Evolutionary conservation across 2,888 invertebrate genomes (phyloP), one percentile per base, ranked within the genome.

Genomic region (Phrixothrix hirtus): DNA sequence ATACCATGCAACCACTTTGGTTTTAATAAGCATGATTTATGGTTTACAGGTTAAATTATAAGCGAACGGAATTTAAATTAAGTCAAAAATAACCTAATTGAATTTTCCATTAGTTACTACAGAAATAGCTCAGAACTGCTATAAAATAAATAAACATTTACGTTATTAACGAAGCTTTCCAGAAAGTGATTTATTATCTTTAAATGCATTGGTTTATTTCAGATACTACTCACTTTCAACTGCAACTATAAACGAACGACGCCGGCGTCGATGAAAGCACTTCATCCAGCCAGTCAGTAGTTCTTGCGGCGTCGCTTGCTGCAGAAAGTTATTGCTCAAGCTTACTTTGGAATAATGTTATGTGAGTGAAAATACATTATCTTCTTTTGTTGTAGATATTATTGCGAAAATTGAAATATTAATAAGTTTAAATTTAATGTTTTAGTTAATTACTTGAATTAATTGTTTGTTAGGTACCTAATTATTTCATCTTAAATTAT

Each of bases 281-380:
- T 5, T 26, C 25, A 30, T 39, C 30, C 25, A 16, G 17, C 17
- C 17, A 16, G 14, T 42, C 47, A 53, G 53, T 53, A 43, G 46
- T 17, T 27, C 5, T 30, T 32, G 7, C 27, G 47, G 9, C 42
- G 42, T 32, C 31, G 35, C 12, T 21, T n/a, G 16, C 21, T 34
- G 35, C 26, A 21, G 34, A 41, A 30, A 26, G 45, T 25, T 46
- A 21, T 47, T 47, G 34, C 37, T 47, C 42, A 53, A 49, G 32
- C 34, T 46, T 53, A 43, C 41, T 30, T 41, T 29, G 35, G 15
- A 36, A 52, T 45, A 30, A 53, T 47, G 42, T 53, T 53, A 43
- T 53, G 47, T 47, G 42, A 53, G 53, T 53, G n/a, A 30, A 29
- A 1, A 27, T 37, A 17, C 9, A 15, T 31, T 31, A 10, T 16